These are phyloP conservation scores for Drosophila fulvimacula DNA, from an alignment of 2,888 invertebrate genomes.

Conservation along the genomic window DNA sequence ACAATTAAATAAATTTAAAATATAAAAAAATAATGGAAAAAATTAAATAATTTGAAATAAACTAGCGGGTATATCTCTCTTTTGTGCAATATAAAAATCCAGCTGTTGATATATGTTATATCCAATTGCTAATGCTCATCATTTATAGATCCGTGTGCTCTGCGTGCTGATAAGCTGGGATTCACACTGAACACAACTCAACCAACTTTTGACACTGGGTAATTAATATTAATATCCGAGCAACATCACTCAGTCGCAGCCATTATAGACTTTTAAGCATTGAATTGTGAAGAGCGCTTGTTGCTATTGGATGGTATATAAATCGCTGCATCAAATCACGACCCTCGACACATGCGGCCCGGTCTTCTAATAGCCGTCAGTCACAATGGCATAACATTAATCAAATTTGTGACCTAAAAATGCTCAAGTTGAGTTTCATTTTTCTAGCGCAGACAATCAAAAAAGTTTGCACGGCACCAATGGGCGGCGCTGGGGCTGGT, in stretches of 20 bases:
- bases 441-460: conserved; percentile 70
- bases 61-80: too few species aligned
- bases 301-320: conserved; percentile 68
- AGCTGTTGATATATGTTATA: background rate
- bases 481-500: conserved; percentile 1
- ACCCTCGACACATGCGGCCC: conserved; percentile 49
- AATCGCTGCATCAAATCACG: conserved; percentile 68
- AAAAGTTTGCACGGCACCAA: conserved; percentile 62
- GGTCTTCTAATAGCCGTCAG: conserved; percentile 68
- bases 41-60: too few species aligned
- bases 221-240: conserved; percentile 51
- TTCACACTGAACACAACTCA: background rate
- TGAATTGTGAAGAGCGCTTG: conserved; percentile 51
- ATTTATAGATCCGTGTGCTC: background rate
- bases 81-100: background rate
- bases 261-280: conserved; percentile 48
- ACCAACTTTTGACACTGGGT: conserved; percentile 3
- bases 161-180: background rate
- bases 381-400: conserved; percentile 69
- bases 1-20: too few species aligned
- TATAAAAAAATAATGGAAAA: too few species aligned
- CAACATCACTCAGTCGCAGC: conserved; percentile 14
- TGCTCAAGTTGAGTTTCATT: conserved; percentile 63
- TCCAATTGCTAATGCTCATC: background rate
- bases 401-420: conserved; percentile 75